These are phyloP conservation scores for Leucophenga varia DNA, from an alignment of 1,140 invertebrate genomes.

Conservation along the genomic window DNA sequence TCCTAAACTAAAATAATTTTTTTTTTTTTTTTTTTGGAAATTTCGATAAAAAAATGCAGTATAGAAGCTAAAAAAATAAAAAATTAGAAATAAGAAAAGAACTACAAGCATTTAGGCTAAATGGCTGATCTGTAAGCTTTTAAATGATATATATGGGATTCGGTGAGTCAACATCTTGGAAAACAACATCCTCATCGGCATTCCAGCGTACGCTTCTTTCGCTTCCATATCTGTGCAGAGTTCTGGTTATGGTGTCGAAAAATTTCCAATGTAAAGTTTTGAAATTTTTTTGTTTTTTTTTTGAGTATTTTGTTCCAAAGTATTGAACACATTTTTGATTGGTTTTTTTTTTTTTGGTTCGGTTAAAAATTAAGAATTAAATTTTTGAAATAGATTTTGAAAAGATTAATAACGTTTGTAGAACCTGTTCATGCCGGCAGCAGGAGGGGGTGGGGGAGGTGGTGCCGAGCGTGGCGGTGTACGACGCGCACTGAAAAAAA, in stretches of 20 bases:
- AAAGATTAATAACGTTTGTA: slow-evolving; percentile 48
- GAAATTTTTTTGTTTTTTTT: neutral
- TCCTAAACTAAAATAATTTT: neutral
- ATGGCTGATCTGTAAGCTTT: slow-evolving; percentile 15
- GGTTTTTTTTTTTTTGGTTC: no score
- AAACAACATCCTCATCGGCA: slow-evolving; percentile 40
- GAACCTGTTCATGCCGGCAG: slow-evolving; percentile 50
- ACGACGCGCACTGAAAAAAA: slow-evolving; percentile 37
- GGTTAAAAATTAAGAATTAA: no score
- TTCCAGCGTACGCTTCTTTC: slow-evolving; percentile 47
- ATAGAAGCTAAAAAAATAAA: slow-evolving; percentile 5
- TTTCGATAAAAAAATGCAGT: no score
- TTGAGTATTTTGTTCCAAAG: no score
- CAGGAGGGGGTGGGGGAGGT: slow-evolving; percentile 45
- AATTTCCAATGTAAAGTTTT: slow-evolving; percentile 7
- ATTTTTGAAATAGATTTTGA: neutral
- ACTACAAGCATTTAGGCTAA: slow-evolving; percentile 8
- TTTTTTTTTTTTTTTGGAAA: slow-evolving; percentile 6
- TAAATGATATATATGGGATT: slow-evolving; percentile 28
- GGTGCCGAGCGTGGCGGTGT: slow-evolving; percentile 48
- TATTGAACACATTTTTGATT: no score
- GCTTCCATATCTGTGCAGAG: slow-evolving; percentile 18
- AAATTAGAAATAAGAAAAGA: neutral
- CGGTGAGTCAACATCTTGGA: slow-evolving; percentile 44
- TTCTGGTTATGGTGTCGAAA: slow-evolving; percentile 23